Percentiles rank a stretch among this genome's conserved stretches.
These are phyloP conservation scores for Aphidius colemani DNA, from an alignment of 2,888 invertebrate species.

Conservation along the genomic window DNA sequence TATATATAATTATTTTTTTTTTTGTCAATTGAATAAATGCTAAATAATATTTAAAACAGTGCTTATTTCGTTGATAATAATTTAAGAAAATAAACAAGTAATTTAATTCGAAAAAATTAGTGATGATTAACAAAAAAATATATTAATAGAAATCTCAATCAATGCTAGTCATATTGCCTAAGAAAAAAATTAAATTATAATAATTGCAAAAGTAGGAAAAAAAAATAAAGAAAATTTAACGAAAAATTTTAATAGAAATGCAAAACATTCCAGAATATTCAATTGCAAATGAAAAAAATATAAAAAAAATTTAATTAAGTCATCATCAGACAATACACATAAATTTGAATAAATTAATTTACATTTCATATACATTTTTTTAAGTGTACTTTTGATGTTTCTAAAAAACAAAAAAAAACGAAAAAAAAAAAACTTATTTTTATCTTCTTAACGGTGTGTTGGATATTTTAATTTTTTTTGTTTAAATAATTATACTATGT, in stretches of 20 bases:
- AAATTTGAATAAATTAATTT: slow-evolving; percentile 7
- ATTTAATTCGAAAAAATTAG: slow-evolving; percentile 14
- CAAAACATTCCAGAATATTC: slow-evolving; percentile 7
- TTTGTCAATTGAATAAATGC: not conserved
- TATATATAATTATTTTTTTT: slow-evolving; percentile 16
- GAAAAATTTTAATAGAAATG: not conserved
- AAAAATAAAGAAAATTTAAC: slow-evolving; percentile 1
- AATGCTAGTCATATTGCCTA: slow-evolving; percentile 33
- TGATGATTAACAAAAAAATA: slow-evolving; percentile 9
- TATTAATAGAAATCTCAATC: slow-evolving; percentile 18
- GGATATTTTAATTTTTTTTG: not conserved
- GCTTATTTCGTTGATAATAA: not conserved
- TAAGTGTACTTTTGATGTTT: slow-evolving; percentile 9
- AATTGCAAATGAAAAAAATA: slow-evolving; percentile 1
- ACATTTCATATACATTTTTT: slow-evolving; percentile 3
- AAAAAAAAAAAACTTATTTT: not conserved
- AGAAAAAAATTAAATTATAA: slow-evolving; percentile 19
- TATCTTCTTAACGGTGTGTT: slow-evolving; percentile 4
- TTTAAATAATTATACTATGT: too few relatives aligned
- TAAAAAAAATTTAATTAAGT: slow-evolving; percentile 3
- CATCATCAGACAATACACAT: slow-evolving; percentile 18
- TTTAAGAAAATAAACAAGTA: not conserved
- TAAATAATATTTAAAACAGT: too few relatives aligned
- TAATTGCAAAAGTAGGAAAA: too few relatives aligned
- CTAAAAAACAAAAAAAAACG: not conserved